A percentile compares a stretch with the other conserved stretches of the same genome.
phyloP scores from a whole-genome alignment of 2,888 invertebrate species.

The Drosophila borealis region DNA sequence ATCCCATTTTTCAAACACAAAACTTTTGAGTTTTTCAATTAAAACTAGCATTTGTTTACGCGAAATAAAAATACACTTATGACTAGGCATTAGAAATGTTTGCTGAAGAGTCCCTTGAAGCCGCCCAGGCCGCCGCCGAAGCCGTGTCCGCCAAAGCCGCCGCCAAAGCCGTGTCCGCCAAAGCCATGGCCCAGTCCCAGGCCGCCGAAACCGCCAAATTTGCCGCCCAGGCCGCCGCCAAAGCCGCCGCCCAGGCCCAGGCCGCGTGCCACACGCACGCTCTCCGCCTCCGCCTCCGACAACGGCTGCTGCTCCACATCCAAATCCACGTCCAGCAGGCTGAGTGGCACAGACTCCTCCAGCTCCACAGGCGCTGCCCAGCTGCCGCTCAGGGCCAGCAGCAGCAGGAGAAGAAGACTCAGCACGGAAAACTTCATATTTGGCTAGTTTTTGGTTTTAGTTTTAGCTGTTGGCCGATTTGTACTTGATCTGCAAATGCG shows the following conservation, averaged over 20 bases:
- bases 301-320: slow-evolving; percentile 48
- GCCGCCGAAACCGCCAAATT: slow-evolving; percentile 60
- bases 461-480: slow-evolving; percentile 31
- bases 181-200: slow-evolving; percentile 57
- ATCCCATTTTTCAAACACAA: slow-evolving; percentile 64
- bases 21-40: slow-evolving; percentile 34
- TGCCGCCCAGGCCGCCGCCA: slow-evolving; percentile 49
- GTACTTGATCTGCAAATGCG: slow-evolving; percentile 54
- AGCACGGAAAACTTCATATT: slow-evolving; percentile 54
- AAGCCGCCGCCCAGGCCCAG: slow-evolving; percentile 72
- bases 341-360: slow-evolving; percentile 49
- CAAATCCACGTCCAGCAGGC: slow-evolving; percentile 65
- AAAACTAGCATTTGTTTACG: slow-evolving; percentile 25
- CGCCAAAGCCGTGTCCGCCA: slow-evolving; percentile 51
- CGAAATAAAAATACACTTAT: slow-evolving; percentile 22
- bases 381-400: slow-evolving; percentile 24
- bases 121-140: slow-evolving; percentile 72
- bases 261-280: slow-evolving; percentile 65
- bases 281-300: slow-evolving; percentile 32
- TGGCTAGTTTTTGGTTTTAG: neutral
- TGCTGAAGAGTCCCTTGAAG: slow-evolving; percentile 75
- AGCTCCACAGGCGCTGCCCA: slow-evolving; percentile 54
- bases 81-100: slow-evolving; percentile 50
- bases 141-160: slow-evolving; percentile 56
- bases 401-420: slow-evolving; percentile 34